Conservation (phyloP, 2,797 vertebrate genomes). For the Tokudaia muenninki region DNA sequence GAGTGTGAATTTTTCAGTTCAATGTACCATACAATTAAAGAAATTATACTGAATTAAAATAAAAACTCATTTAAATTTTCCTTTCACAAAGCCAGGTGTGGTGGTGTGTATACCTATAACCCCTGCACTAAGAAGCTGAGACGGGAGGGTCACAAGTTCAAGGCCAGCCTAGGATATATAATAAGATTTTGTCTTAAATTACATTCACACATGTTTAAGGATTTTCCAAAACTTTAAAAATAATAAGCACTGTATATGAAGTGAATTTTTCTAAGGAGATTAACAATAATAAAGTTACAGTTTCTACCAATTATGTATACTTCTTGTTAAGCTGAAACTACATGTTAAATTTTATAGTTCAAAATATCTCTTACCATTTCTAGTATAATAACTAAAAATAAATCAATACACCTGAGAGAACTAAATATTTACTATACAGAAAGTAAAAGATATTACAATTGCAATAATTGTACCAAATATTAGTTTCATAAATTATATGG, state of each 20-base stretch:
- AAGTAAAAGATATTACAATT: not conserved
- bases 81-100: not conserved
- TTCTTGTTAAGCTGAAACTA: conserved; percentile 10
- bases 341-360: not conserved
- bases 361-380: not conserved
- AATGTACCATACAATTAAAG: conserved; percentile 63
- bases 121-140: not conserved
- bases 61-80: conserved; percentile 40
- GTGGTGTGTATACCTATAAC: not conserved
- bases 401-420: not conserved
- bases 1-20: conserved; percentile 22
- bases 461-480: not conserved
- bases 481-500: conserved; percentile 20
- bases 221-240: conserved; percentile 52
- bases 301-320: conserved; percentile 27
- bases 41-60: not conserved
- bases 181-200: not conserved
- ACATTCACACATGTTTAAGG: not conserved
- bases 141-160: not conserved
- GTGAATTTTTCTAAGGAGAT: not conserved
- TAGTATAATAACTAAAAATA: conserved; percentile 44
- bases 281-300: not conserved
- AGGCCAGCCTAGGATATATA: not conserved
- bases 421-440: not conserved
- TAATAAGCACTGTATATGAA: not conserved